Evolutionary conservation across 2,797 vertebrate species (phyloP).

Genomic region (Aphelocoma californica): DNA sequence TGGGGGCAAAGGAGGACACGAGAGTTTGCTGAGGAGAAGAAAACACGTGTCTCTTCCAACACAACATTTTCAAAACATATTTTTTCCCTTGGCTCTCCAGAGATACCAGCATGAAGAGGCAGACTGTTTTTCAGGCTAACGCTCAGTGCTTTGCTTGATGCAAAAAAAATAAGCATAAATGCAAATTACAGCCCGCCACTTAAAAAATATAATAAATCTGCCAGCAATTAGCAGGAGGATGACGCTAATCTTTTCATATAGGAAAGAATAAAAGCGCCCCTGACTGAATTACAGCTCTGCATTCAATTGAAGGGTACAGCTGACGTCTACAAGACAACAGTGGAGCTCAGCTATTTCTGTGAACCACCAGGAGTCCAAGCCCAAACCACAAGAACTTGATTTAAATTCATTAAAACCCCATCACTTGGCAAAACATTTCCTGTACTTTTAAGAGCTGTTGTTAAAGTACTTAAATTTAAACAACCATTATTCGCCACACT

Average conservation of each 20-base stretch:
- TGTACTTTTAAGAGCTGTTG: neutral
- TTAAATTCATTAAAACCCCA: neutral
- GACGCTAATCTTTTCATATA: constrained; percentile 69
- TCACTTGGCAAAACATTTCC: neutral
- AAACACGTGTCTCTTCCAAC: constrained; percentile 43
- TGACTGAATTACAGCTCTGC: constrained; percentile 68
- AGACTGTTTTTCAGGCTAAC: constrained; percentile 59
- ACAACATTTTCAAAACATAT: constrained; percentile 36
- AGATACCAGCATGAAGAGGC: constrained; percentile 53
- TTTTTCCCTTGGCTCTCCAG: constrained; percentile 49
- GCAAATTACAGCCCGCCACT: constrained; percentile 47
- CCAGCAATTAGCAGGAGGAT: constrained; percentile 68
- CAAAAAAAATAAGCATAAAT: constrained; percentile 51
- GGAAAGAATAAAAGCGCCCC: constrained; percentile 65
- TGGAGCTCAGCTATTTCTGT: constrained; percentile 47
- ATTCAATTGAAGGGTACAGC: constrained; percentile 58
- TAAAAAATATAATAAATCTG: constrained; percentile 67
- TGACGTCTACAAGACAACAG: constrained; percentile 54
- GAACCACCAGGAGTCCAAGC: constrained; percentile 14
- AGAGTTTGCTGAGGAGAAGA: constrained; percentile 19
- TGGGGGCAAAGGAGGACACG: constrained; percentile 48
- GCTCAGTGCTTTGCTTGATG: constrained; percentile 6
- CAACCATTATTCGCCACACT: neutral
- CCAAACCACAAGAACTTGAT: neutral
- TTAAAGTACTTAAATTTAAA: neutral